These are phyloP conservation scores for Erpobdella octoculata DNA, from an alignment of 2,888 invertebrate species.

Conservation along the genomic window DNA sequence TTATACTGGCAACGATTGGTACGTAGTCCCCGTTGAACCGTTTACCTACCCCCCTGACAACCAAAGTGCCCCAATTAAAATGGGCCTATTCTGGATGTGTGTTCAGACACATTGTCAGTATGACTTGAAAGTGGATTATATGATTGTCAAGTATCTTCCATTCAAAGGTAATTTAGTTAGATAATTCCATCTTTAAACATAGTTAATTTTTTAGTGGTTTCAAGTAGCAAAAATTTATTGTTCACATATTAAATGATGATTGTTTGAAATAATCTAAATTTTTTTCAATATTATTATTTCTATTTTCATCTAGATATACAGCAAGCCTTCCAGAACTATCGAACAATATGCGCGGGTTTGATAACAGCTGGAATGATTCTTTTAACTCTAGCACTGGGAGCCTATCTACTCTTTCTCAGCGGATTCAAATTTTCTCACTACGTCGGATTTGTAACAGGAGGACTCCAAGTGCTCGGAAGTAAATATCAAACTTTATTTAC, in stretches of 20 bases:
- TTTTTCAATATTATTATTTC: neutral
- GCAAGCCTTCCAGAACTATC: conserved; percentile 22
- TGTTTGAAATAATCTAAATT: too few relatives aligned
- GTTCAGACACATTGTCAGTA: conserved; percentile 26
- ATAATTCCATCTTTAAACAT: neutral
- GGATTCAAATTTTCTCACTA: conserved; percentile 25
- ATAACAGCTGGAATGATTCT: conserved; percentile 24
- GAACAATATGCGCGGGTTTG: conserved; percentile 11
- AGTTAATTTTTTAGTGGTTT: neutral
- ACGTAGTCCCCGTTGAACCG: conserved; percentile 19
- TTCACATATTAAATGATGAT: too few relatives aligned
- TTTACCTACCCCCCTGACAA: conserved; percentile 26
- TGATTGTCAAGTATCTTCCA: conserved; percentile 29
- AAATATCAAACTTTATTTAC: neutral
- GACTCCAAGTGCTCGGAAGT: conserved; percentile 19
- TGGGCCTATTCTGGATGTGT: conserved; percentile 33
- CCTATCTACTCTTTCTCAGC: conserved; percentile 21
- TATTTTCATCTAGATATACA: conserved; percentile 17
- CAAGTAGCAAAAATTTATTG: neutral
- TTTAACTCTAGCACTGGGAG: conserved; percentile 11
- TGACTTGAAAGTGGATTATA: conserved; percentile 30
- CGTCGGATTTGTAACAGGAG: conserved; percentile 24
- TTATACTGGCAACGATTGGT: conserved; percentile 29
- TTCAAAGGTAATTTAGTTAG: conserved; percentile 17
- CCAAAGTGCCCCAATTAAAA: conserved; percentile 24